A percentile compares a stretch with the other conserved stretches of the same genome.
Conservation (phyloP, 1,140 invertebrate genomes). For the Drosophila tsacasi region DNA sequence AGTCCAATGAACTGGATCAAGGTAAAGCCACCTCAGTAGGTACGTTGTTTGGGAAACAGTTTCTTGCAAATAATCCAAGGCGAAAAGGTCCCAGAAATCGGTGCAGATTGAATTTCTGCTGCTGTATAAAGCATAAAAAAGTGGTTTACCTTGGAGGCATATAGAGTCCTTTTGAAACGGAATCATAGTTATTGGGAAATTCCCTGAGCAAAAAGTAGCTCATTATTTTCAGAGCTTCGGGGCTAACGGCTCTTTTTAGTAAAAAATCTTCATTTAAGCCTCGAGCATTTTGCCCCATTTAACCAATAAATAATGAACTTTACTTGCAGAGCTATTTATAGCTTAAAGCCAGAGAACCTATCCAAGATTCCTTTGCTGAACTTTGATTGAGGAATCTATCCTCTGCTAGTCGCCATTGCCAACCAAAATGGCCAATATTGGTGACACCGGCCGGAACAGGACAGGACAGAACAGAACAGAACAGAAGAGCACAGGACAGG, state of each 20-base stretch:
- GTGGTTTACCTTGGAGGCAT: background rate
- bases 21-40: constrained; percentile 34
- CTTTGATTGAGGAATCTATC: background rate
- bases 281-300: no score
- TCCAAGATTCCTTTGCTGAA: background rate
- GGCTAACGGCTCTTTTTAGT: background rate
- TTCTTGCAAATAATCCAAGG: constrained; percentile 12
- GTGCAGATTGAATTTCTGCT: constrained; percentile 5
- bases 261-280: no score
- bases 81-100: background rate
- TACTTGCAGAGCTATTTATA: background rate
- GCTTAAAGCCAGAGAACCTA: background rate
- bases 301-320: background rate
- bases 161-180: background rate
- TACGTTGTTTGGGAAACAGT: constrained; percentile 7
- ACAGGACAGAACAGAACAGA: background rate
- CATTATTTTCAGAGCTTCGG: background rate
- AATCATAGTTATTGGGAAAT: constrained; percentile 2
- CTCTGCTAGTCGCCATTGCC: background rate
- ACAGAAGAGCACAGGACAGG: background rate
- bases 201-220: background rate
- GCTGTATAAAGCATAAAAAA: constrained; percentile 5
- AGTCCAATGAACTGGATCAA: constrained; percentile 25
- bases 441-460: constrained; percentile 5
- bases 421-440: constrained; percentile 12